These are phyloP conservation scores for Kryptolebias marmoratus DNA, from an alignment of 2,113 vertebrate species.

Conservation along the genomic window DNA sequence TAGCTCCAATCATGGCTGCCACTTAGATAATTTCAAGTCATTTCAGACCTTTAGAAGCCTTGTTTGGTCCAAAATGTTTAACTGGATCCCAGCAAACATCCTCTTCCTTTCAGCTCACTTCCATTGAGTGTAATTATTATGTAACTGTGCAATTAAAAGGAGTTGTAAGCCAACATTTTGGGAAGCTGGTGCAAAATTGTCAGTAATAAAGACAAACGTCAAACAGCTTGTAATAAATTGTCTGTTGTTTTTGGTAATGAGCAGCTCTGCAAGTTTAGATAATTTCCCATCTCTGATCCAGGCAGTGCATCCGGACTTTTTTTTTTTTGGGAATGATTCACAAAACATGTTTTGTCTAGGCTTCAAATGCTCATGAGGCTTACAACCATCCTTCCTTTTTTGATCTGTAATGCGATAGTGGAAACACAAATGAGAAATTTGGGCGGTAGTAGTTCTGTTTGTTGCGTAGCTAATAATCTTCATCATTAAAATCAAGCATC, in stretches of 20 bases:
- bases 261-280: background rate
- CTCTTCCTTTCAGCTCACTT: background rate
- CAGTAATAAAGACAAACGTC: no score
- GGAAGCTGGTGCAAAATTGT: no score
- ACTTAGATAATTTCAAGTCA: background rate
- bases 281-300: background rate
- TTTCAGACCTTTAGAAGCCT: background rate
- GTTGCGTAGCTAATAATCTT: background rate
- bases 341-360: no score
- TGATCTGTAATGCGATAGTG: background rate
- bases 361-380: background rate
- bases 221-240: no score
- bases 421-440: background rate
- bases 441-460: background rate
- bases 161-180: background rate
- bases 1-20: background rate
- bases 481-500: background rate
- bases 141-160: background rate
- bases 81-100: background rate
- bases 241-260: background rate
- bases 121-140: background rate
- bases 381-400: background rate
- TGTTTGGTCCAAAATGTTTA: background rate
- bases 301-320: background rate
- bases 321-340: background rate